phyloP scores from a whole-genome alignment of 2,113 vertebrate genomes.

The Rutilus rutilus region DNA sequence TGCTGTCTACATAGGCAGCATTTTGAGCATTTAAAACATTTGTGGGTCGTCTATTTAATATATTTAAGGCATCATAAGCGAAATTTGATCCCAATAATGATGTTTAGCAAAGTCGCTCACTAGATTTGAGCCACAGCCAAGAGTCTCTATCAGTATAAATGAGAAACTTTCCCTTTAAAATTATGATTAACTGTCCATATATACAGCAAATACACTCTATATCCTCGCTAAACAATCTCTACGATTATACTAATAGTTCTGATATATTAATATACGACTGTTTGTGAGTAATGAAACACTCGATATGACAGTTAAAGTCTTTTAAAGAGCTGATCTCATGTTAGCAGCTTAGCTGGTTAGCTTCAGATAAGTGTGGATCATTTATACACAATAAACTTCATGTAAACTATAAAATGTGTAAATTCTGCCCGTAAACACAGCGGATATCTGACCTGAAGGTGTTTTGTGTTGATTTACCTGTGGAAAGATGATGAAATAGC shows the following conservation, averaged over 20 bases:
- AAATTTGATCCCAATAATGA: not conserved
- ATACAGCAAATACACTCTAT: not conserved
- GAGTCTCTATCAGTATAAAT: not conserved
- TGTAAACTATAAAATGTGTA: not conserved
- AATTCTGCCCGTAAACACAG: not conserved
- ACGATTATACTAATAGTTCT: not conserved
- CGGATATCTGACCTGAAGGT: not conserved
- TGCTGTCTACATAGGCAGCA: not conserved
- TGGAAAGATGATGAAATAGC: not conserved
- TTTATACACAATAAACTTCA: not conserved
- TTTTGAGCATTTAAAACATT: not conserved
- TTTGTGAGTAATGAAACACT: not conserved
- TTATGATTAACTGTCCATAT: not conserved
- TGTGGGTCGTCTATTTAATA: not conserved
- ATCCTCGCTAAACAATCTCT: not conserved
- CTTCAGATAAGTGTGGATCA: not conserved
- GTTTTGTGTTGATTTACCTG: slow-evolving; percentile 22
- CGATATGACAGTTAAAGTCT: not conserved
- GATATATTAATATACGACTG: not conserved
- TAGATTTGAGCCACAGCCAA: not conserved
- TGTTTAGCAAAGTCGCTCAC: not conserved
- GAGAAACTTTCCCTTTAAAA: slow-evolving; percentile 13
- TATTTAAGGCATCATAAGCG: not conserved
- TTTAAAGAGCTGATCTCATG: slow-evolving; percentile 40
- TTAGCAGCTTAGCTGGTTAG: slow-evolving; percentile 37